Evolutionary conservation across 1,140 invertebrate genomes (phyloP).

Genomic region (Meloidogyne hapla): DNA sequence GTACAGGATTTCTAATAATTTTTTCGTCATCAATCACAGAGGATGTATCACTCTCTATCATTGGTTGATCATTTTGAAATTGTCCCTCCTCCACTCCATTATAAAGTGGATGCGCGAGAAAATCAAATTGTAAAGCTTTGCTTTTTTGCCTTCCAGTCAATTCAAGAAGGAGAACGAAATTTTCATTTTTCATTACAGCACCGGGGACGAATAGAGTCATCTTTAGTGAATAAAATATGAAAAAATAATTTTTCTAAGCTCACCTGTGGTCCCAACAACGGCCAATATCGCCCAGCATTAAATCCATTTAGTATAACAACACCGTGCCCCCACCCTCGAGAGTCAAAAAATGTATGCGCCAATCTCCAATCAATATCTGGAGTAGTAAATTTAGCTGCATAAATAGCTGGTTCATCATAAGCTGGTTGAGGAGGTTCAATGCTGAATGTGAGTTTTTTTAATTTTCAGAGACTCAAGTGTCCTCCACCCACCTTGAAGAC

Average conservation of each 20-base stretch:
- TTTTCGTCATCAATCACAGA: neutral
- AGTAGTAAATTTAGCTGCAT: conserved; percentile 29
- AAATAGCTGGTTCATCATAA: neutral
- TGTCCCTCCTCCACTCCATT: neutral
- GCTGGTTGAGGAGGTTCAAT: neutral
- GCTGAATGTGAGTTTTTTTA: neutral
- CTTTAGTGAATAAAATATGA: neutral
- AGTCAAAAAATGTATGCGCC: conserved; percentile 35
- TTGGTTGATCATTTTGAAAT: neutral
- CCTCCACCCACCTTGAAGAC: neutral
- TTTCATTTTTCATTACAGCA: conserved; percentile 33
- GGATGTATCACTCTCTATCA: neutral
- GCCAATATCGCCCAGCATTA: conserved; percentile 44
- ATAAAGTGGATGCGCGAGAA: neutral
- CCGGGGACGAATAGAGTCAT: conserved; percentile 39
- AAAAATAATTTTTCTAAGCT: neutral
- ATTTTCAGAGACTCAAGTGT: no score
- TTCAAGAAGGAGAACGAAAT: conserved; percentile 25
- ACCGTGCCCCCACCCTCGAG: conserved; percentile 34
- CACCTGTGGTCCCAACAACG: conserved; percentile 39
- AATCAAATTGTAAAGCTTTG: neutral
- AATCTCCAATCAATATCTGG: conserved; percentile 25
- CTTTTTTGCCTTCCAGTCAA: conserved; percentile 21
- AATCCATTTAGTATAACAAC: conserved; percentile 34
- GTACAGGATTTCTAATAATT: neutral